phyloP scores from a whole-genome alignment of 2,797 vertebrate genomes.

The Chanos chanos region DNA sequence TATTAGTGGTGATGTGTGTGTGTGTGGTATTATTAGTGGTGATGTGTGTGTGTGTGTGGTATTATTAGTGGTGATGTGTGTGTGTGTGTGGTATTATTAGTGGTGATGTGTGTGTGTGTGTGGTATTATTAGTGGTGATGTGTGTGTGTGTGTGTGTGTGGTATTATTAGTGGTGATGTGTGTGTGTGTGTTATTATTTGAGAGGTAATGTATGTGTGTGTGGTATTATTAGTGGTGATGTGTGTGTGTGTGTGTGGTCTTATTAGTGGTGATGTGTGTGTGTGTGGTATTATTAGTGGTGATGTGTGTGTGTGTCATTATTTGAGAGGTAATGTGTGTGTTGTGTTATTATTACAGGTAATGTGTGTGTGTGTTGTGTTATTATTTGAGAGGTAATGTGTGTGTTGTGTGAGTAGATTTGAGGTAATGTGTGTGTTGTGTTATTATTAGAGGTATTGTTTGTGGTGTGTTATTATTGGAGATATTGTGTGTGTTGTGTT shows the following conservation, averaged over 20 bases:
- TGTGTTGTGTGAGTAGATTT: slow-evolving; percentile 6
- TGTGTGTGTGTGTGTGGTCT: slow-evolving; percentile 18
- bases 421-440: slow-evolving; percentile 31
- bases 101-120: not conserved
- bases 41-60: not conserved
- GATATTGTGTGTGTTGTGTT: no score
- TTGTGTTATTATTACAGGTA: slow-evolving; percentile 23
- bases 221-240: slow-evolving; percentile 32
- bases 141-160: slow-evolving; percentile 23
- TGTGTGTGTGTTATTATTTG: not conserved
- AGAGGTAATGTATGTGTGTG: no score
- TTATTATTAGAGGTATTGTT: no score
- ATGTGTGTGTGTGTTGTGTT: slow-evolving; percentile 24
- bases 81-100: slow-evolving; percentile 22
- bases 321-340: not conserved
- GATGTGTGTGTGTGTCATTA: slow-evolving; percentile 22
- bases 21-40: no score
- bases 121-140: slow-evolving; percentile 25
- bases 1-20: no score
- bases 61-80: slow-evolving; percentile 30
- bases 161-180: no score
- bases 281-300: slow-evolving; percentile 27
- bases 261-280: not conserved
- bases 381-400: no score
- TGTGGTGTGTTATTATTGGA: no score